These are phyloP conservation scores for Drosophila pectinifera DNA, from an alignment of 1,140 invertebrate genomes.

Conservation along the genomic window DNA sequence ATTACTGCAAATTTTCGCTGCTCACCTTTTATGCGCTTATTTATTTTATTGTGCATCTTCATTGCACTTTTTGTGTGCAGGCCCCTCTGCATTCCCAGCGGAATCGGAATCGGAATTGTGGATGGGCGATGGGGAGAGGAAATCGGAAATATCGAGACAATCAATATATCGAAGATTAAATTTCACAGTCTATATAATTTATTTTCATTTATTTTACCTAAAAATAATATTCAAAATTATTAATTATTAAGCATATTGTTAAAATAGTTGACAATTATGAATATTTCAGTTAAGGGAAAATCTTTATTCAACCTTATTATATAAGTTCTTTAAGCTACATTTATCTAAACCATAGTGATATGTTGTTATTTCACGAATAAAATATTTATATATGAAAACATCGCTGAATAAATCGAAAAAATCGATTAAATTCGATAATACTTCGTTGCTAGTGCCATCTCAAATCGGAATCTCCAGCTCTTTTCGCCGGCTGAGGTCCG, in stretches of 20 bases:
- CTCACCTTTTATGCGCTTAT: conserved; percentile 64
- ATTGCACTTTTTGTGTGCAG: conserved; percentile 57
- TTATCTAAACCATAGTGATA: no score
- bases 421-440: not conserved
- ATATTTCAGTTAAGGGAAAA: no score
- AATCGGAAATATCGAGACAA: not conserved
- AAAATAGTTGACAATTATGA: no score
- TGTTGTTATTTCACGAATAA: no score
- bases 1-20: conserved; percentile 79
- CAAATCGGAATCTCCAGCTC: conserved; percentile 5
- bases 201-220: no score
- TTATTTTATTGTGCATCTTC: conserved; percentile 66
- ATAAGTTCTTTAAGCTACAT: no score
- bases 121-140: not conserved
- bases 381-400: not conserved
- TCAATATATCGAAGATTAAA: no score
- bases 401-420: not conserved
- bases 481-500: conserved; percentile 6
- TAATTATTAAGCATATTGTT: no score
- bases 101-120: conserved; percentile 7
- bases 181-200: no score
- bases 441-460: not conserved
- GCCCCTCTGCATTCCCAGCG: conserved; percentile 14
- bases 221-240: no score
- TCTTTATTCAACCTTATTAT: no score